phyloP scores from a whole-genome alignment of 2,113 vertebrate species.

The Gadus macrocephalus region DNA sequence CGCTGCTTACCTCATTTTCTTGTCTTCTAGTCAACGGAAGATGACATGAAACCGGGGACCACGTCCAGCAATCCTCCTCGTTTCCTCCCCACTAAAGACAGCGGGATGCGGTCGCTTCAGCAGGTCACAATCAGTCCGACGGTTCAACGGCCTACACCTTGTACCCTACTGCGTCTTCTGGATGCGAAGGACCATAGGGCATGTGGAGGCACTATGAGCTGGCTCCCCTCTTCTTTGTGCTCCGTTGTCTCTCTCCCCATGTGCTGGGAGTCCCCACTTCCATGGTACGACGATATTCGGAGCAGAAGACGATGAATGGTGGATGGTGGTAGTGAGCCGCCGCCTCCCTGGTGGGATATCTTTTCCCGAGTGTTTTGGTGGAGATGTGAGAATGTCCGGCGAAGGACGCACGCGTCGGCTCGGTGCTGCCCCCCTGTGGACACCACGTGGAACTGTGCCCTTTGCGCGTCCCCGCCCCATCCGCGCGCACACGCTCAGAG shows the following conservation, averaged over 20 bases:
- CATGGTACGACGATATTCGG: slow-evolving; percentile 66
- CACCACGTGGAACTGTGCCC: slow-evolving; percentile 38
- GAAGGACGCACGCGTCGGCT: slow-evolving; percentile 25
- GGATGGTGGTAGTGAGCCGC: slow-evolving; percentile 60
- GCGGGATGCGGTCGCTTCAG: no score
- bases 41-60: slow-evolving; percentile 35
- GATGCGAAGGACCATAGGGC: slow-evolving; percentile 22
- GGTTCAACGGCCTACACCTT: slow-evolving; percentile 3
- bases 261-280: slow-evolving; percentile 57
- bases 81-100: neutral
- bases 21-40: slow-evolving; percentile 46
- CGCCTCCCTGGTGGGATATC: slow-evolving; percentile 76
- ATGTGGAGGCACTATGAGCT: slow-evolving; percentile 49
- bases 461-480: neutral
- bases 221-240: slow-evolving; percentile 59
- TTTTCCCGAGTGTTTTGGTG: slow-evolving; percentile 64
- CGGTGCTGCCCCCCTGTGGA: slow-evolving; percentile 51
- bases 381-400: slow-evolving; percentile 39
- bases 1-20: slow-evolving; percentile 75
- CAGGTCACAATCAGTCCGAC: no score
- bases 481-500: neutral
- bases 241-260: slow-evolving; percentile 54
- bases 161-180: slow-evolving; percentile 10
- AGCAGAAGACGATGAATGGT: slow-evolving; percentile 31
- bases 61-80: slow-evolving; percentile 18